Base-by-base conservation (phyloP, 2,888 invertebrate genomes). In the Thecophora atra region DNA sequence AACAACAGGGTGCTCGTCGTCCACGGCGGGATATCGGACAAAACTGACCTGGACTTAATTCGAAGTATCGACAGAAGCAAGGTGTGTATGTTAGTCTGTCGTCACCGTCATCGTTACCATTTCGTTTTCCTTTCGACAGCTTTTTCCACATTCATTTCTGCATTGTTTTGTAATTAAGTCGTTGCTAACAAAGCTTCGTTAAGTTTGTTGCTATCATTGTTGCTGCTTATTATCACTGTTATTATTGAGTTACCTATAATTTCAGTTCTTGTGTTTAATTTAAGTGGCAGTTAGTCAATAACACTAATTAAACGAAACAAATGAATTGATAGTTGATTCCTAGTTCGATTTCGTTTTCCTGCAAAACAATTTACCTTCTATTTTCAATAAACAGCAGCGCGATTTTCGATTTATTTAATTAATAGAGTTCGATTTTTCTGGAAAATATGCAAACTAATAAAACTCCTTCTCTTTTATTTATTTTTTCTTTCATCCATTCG, bases 11-110 rank as follows among this genome's bases (percentile, higher is more conserved):
- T 97, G 62, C 90, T 97, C 72, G 93, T 97, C 68, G 95, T 96
- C 6, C 97, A 97, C 82, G 97, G 97, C 0, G 97, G 97, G 30
- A 94, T 97, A 79, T 97, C 97, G 0, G 94, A 96, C 83, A 91
- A 91, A 74, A 96, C 96, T 0, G 94, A 96, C 86, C 88, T 97
- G 76, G 91, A 92, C 80, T 89, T 92, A 85, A 90, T 97, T 76
- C 90, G 91, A 77, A 92, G 91, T 79, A 88, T 97, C 51, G 94
- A 96, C 81, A 88, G 97, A 77, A 93, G 94, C 83, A 95, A 95
- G 91, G 95, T 95, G 87, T 30, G 58, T 26, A 24, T 19, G 44
- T 21, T 21, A 64, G n/a, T n/a, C n/a, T n/a, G 37, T 37, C 37
- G 37, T 37, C 37, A 37, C 3, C n/a, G n/a, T n/a, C 37, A 37